These are phyloP conservation scores for Spodoptera picta DNA, from an alignment of 2,888 invertebrate genomes.

Conservation along the genomic window DNA sequence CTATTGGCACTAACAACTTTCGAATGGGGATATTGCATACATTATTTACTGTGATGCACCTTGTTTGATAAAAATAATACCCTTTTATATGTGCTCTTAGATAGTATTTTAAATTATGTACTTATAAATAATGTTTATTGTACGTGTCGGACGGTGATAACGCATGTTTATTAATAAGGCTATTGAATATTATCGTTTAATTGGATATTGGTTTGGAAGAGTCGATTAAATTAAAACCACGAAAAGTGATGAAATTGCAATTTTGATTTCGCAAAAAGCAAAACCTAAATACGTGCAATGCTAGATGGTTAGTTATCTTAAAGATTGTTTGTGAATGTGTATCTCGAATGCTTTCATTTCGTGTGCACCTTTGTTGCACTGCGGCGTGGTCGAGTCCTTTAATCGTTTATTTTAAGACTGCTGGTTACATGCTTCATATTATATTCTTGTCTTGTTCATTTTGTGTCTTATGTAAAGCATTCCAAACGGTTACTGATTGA, in stretches of 20 bases:
- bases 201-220: slow-evolving; percentile 27
- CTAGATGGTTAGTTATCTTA: slow-evolving; percentile 26
- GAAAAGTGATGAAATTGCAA: slow-evolving; percentile 38
- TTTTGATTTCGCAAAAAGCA: slow-evolving; percentile 51
- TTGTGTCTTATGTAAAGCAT: slow-evolving; percentile 67
- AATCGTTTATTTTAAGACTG: slow-evolving; percentile 52
- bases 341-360: slow-evolving; percentile 30
- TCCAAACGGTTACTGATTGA: slow-evolving; percentile 60
- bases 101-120: slow-evolving; percentile 58
- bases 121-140: slow-evolving; percentile 49
- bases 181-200: slow-evolving; percentile 40
- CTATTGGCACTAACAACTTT: slow-evolving; percentile 40
- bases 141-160: slow-evolving; percentile 29
- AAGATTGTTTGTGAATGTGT: slow-evolving; percentile 24
- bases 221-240: slow-evolving; percentile 6
- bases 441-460: slow-evolving; percentile 49
- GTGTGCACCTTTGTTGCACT: slow-evolving; percentile 29
- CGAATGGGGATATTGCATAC: slow-evolving; percentile 44
- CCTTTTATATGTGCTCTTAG: slow-evolving; percentile 57
- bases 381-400: slow-evolving; percentile 47
- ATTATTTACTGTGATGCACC: slow-evolving; percentile 49
- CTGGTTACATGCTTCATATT: slow-evolving; percentile 59
- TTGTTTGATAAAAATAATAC: slow-evolving; percentile 49
- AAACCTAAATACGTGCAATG: slow-evolving; percentile 48
- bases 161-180: slow-evolving; percentile 38